phyloP scores from a whole-genome alignment of 2,888 invertebrate species.

The Fissipunctia ypsillon region DNA sequence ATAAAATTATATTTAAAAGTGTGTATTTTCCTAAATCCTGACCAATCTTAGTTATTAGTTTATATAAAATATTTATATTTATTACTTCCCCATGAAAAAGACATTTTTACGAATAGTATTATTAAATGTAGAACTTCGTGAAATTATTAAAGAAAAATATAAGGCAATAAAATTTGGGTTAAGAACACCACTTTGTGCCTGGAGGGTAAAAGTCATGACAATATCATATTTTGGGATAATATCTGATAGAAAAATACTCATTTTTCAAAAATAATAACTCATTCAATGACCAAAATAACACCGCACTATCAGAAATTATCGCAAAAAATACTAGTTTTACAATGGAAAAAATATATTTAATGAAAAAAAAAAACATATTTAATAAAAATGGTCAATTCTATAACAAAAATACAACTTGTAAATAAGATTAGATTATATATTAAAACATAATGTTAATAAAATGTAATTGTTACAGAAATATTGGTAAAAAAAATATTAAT shows the following conservation, averaged over 20 bases:
- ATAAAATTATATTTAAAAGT: conserved; percentile 77
- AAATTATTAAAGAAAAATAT: conserved; percentile 72
- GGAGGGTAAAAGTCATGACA: conserved; percentile 81
- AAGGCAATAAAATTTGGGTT: conserved; percentile 88
- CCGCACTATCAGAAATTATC: conserved; percentile 76
- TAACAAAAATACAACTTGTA: conserved; percentile 84
- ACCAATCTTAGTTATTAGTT: conserved; percentile 88
- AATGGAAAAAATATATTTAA: conserved; percentile 78
- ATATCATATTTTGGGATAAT: conserved; percentile 79
- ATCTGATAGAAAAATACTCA: conserved; percentile 71
- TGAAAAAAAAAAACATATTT: conserved; percentile 78
- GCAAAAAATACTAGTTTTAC: conserved; percentile 74
- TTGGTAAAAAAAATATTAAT: conserved; percentile 80
- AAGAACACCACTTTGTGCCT: conserved; percentile 89
- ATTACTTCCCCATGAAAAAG: conserved; percentile 88
- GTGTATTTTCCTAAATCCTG: conserved; percentile 88
- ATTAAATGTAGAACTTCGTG: conserved; percentile 89
- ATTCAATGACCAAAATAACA: conserved; percentile 43
- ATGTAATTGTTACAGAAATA: conserved; percentile 85
- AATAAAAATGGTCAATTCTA: conserved; percentile 87
- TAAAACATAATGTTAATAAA: conserved; percentile 83
- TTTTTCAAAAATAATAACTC: conserved; percentile 46
- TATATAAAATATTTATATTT: conserved; percentile 87
- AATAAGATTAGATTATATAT: conserved; percentile 87
- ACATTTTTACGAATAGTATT: conserved; percentile 91